phyloP scores from a whole-genome alignment of 2,888 invertebrate genomes.

The Syritta pipiens region DNA sequence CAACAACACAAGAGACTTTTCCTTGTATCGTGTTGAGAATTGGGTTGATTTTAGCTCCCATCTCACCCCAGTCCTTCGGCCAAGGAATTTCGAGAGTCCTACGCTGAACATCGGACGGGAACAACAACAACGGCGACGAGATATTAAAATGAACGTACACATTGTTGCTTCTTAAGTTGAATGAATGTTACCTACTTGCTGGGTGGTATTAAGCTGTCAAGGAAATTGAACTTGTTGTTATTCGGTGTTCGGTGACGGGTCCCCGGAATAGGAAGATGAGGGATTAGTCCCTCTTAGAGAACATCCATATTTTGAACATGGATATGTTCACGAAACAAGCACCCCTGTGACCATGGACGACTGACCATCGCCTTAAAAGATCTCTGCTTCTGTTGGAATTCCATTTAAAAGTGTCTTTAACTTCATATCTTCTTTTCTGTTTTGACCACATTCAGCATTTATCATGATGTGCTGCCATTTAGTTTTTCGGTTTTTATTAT shows the following conservation, averaged over 20 bases:
- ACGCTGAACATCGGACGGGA: no score
- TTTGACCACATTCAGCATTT: not conserved
- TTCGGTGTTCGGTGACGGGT: not conserved
- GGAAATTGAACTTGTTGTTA: slow-evolving; percentile 62
- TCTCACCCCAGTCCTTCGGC: no score
- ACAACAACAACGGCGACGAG: slow-evolving; percentile 18
- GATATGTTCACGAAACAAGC: no score
- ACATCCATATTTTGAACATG: no score
- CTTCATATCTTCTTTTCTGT: no score
- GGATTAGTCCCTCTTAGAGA: slow-evolving; percentile 12
- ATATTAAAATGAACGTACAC: slow-evolving; percentile 65
- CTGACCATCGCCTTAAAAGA: no score
- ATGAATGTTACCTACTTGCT: slow-evolving; percentile 61
- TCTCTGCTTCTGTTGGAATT: no score
- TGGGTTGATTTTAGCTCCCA: not conserved
- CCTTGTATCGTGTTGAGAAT: no score
- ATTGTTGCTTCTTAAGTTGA: slow-evolving; percentile 66
- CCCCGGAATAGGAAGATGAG: not conserved
- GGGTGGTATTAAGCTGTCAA: slow-evolving; percentile 61
- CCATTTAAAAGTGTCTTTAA: no score
- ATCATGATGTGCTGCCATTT: not conserved
- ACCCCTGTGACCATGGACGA: no score
- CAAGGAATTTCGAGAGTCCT: no score
- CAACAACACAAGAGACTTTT: no score
- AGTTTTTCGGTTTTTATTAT: slow-evolving; percentile 1